These are phyloP conservation scores for Zeugodacus cucurbitae DNA, from an alignment of 1,140 invertebrate genomes.

Conservation along the genomic window DNA sequence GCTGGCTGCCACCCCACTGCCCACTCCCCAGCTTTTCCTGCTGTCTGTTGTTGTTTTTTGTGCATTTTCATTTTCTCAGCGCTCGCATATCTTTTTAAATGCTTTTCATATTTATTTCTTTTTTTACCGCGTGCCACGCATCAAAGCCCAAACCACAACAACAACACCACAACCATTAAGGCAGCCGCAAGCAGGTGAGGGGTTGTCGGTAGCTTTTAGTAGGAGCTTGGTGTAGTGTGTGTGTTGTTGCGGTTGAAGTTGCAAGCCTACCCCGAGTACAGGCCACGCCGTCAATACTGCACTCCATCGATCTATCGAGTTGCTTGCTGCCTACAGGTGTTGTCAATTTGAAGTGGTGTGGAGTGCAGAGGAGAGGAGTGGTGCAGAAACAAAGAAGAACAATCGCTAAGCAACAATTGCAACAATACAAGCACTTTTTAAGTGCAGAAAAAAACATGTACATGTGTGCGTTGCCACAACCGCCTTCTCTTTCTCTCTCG, in stretches of 20 bases:
- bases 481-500: neutral
- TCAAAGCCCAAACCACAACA: neutral
- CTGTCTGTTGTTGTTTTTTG: neutral
- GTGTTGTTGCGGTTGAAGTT: neutral
- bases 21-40: neutral
- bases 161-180: slow-evolving; percentile 8
- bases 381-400: neutral
- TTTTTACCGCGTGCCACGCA: neutral
- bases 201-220: neutral
- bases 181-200: neutral
- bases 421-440: neutral
- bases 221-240: neutral
- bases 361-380: neutral
- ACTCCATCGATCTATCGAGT: neutral
- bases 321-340: neutral
- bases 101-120: neutral
- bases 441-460: neutral
- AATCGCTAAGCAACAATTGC: neutral
- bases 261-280: neutral
- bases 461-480: neutral
- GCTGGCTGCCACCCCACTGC: neutral
- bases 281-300: neutral
- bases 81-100: neutral
- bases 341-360: neutral
- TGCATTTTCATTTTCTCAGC: neutral